These are phyloP conservation scores for Ochropacha duplaris DNA, from an alignment of 2,888 invertebrate species.

Conservation along the genomic window DNA sequence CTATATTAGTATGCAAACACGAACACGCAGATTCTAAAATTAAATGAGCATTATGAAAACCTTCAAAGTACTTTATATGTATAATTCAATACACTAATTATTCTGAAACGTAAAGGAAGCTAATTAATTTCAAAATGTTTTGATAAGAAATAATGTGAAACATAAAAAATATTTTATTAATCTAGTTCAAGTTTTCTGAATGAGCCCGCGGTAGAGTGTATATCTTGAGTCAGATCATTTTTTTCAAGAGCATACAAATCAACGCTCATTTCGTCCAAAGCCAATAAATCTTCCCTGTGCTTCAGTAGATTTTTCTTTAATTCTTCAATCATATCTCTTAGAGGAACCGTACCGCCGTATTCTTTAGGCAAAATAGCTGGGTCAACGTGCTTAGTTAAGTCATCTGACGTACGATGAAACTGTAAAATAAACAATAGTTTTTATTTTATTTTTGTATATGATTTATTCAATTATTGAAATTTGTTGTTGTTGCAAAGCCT, in stretches of 20 bases:
- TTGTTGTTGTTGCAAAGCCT: too few relatives aligned
- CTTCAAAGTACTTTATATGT: not conserved
- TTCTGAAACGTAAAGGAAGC: not conserved
- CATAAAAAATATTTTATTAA: slow-evolving; percentile 57
- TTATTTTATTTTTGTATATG: too few relatives aligned
- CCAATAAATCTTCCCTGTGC: slow-evolving; percentile 85
- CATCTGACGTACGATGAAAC: slow-evolving; percentile 89
- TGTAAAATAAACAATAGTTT: slow-evolving; percentile 60
- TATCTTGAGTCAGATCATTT: slow-evolving; percentile 85
- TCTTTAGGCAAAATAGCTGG: slow-evolving; percentile 91
- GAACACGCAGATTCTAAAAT: not conserved
- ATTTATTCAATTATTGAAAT: too few relatives aligned
- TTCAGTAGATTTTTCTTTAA: slow-evolving; percentile 86
- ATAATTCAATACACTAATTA: not conserved
- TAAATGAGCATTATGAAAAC: not conserved
- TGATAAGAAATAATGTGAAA: not conserved
- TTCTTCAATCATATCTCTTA: slow-evolving; percentile 90
- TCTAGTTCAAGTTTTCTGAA: slow-evolving; percentile 93
- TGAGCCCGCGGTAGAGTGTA: slow-evolving; percentile 91
- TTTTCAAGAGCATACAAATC: slow-evolving; percentile 85
- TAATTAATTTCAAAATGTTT: not conserved
- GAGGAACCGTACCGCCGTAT: slow-evolving; percentile 92
- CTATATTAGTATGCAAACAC: not conserved
- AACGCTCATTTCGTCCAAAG: slow-evolving; percentile 89
- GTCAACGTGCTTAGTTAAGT: slow-evolving; percentile 88